These are phyloP conservation scores for Sabatieria punctata DNA, from an alignment of 2,888 invertebrate species.

Conservation along the genomic window DNA sequence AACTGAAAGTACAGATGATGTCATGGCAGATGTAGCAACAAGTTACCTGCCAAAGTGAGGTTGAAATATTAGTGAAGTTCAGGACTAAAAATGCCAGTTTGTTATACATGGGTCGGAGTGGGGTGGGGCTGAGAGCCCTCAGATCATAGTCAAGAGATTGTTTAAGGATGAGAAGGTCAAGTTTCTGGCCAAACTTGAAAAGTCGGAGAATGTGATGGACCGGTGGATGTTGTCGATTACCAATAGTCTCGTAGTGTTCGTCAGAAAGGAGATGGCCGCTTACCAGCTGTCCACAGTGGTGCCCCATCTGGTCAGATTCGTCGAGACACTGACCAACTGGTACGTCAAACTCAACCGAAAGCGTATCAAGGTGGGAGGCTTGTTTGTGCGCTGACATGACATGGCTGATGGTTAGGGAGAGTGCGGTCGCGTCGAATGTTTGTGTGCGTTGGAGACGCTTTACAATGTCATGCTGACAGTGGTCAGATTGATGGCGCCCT, in stretches of 20 bases:
- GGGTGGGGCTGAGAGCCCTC: too few species aligned
- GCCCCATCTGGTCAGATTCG: conserved; percentile 77
- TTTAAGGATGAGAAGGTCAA: conserved; percentile 34
- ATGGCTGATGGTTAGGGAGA: conserved; percentile 61
- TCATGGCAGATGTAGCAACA: too few species aligned
- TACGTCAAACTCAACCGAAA: conserved; percentile 91
- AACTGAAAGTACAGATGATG: too few species aligned
- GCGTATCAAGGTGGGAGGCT: conserved; percentile 61
- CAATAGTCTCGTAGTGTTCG: conserved; percentile 70
- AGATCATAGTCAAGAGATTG: too few species aligned
- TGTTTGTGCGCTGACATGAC: too few species aligned
- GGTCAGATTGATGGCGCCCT: conserved; percentile 84
- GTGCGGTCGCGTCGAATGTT: conserved; percentile 57
- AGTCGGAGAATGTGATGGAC: conserved; percentile 67
- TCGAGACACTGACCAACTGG: conserved; percentile 96
- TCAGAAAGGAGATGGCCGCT: conserved; percentile 69
- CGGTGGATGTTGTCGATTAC: conserved; percentile 91
- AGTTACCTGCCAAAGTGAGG: too few species aligned
- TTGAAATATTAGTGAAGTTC: too few species aligned
- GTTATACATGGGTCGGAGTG: too few species aligned
- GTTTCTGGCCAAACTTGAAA: conserved; percentile 26
- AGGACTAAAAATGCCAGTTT: too few species aligned
- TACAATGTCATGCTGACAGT: conserved; percentile 72
- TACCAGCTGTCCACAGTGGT: conserved; percentile 90
- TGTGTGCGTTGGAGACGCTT: conserved; percentile 64